Percentiles rank a stretch among this genome's conserved stretches.
Conservation (phyloP, 2,797 vertebrate genomes). For the Mormyrops boulengeri region DNA sequence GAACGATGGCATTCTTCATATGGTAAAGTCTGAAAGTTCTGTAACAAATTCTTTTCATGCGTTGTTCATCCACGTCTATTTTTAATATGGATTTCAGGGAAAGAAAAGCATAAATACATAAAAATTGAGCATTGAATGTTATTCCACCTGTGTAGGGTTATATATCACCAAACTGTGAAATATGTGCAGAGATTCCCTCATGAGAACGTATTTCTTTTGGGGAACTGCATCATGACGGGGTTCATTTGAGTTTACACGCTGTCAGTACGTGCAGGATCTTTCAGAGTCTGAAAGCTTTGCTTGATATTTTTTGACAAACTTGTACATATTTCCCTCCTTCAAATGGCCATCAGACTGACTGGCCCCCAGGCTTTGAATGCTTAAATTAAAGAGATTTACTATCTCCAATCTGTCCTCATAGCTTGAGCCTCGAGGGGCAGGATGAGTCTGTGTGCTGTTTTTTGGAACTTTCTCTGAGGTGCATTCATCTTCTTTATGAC, state of each 20-base stretch:
- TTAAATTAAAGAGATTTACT: constrained; percentile 36
- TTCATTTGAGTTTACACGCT: not conserved
- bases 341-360: not conserved
- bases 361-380: constrained; percentile 27
- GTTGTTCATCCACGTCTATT: not conserved
- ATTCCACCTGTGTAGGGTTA: constrained; percentile 17
- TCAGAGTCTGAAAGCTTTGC: not conserved
- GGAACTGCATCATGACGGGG: not conserved
- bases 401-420: constrained; percentile 35
- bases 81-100: not conserved
- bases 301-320: constrained; percentile 9
- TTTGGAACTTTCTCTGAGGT: constrained; percentile 46
- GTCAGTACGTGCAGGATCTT: not conserved
- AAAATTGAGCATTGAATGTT: not conserved
- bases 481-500: constrained; percentile 57
- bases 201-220: not conserved
- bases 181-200: not conserved
- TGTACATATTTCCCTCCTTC: constrained; percentile 13
- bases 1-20: not conserved
- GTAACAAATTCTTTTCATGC: not conserved
- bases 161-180: constrained; percentile 3
- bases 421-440: constrained; percentile 32
- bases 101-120: not conserved
- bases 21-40: not conserved
- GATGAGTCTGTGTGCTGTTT: constrained; percentile 43